Evolutionary conservation across 2,888 invertebrate genomes (phyloP).

Genomic region (Xanthorhoe designata): DNA sequence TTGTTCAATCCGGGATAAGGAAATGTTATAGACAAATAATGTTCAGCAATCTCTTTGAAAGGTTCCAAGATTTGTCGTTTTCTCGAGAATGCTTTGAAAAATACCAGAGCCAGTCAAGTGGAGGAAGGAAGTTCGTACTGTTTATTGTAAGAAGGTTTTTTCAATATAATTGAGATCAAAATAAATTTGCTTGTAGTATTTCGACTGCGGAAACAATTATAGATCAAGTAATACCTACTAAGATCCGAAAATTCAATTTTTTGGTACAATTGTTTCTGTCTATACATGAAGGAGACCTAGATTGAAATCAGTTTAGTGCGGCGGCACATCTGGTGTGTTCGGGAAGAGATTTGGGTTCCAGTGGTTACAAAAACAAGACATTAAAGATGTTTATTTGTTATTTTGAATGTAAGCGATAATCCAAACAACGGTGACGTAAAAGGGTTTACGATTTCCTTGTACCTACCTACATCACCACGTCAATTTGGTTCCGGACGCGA

Average conservation of each 20-base stretch:
- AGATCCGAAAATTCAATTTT: constrained; percentile 10
- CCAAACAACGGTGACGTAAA: constrained; percentile 53
- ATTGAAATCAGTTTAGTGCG: constrained; percentile 2
- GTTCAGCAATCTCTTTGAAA: constrained; percentile 51
- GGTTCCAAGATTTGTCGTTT: constrained; percentile 55
- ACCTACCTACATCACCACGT: constrained; percentile 60
- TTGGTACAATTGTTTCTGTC: constrained; percentile 1
- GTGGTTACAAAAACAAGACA: constrained; percentile 34
- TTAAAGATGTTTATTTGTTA: constrained; percentile 36
- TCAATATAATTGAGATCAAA: constrained; percentile 51
- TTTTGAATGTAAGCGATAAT: constrained; percentile 38
- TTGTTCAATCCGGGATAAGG: constrained; percentile 42
- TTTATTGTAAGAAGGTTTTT: constrained; percentile 54
- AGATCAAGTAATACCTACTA: constrained; percentile 4
- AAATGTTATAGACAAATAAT: constrained; percentile 52
- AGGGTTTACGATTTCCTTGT: constrained; percentile 57
- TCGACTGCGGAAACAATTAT: constrained; percentile 20
- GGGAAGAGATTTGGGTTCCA: constrained; percentile 37
- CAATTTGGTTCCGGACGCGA: constrained; percentile 55
- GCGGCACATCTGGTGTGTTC: constrained; percentile 17
- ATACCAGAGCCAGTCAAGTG: constrained; percentile 56
- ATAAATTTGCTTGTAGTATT: constrained; percentile 38
- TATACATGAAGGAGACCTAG: constrained; percentile 5
- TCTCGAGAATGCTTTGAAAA: constrained; percentile 61
- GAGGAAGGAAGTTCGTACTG: constrained; percentile 53